Evolutionary conservation across 2,888 invertebrate genomes (phyloP).

Genomic region (Phania funesta): DNA sequence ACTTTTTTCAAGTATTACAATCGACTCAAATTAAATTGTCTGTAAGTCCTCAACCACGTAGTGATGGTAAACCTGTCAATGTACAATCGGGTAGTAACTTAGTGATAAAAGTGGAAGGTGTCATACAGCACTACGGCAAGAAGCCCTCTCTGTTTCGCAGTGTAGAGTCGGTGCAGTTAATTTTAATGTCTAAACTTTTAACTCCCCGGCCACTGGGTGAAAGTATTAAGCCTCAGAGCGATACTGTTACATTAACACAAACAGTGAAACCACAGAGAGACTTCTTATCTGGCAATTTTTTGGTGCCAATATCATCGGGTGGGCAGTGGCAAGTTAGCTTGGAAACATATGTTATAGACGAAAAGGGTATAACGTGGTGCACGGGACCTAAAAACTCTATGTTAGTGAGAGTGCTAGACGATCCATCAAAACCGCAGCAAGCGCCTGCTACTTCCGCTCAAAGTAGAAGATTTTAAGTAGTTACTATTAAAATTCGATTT

Average conservation of each 20-base stretch:
- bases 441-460: conserved; percentile 72
- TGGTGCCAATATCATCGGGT: conserved; percentile 84
- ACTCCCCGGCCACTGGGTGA: conserved; percentile 76
- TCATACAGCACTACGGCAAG: conserved; percentile 87
- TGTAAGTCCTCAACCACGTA: conserved; percentile 89
- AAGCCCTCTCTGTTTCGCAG: conserved; percentile 86
- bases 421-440: conserved; percentile 76
- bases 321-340: conserved; percentile 89
- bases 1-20: conserved; percentile 91
- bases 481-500: not conserved
- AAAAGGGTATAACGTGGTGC: conserved; percentile 91
- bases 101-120: conserved; percentile 96
- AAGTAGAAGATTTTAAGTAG: conserved; percentile 72
- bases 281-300: conserved; percentile 95
- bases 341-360: conserved; percentile 92
- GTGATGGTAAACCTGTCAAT: conserved; percentile 90
- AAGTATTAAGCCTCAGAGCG: conserved; percentile 73
- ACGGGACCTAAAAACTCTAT: conserved; percentile 89
- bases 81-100: conserved; percentile 92
- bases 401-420: conserved; percentile 79
- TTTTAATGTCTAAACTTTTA: conserved; percentile 85
- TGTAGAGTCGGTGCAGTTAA: conserved; percentile 87
- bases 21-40: conserved; percentile 90
- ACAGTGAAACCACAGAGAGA: conserved; percentile 94
- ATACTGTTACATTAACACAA: conserved; percentile 85